phyloP scores from a whole-genome alignment of 2,113 vertebrate genomes.

The Hippocampus guttulatus region DNA sequence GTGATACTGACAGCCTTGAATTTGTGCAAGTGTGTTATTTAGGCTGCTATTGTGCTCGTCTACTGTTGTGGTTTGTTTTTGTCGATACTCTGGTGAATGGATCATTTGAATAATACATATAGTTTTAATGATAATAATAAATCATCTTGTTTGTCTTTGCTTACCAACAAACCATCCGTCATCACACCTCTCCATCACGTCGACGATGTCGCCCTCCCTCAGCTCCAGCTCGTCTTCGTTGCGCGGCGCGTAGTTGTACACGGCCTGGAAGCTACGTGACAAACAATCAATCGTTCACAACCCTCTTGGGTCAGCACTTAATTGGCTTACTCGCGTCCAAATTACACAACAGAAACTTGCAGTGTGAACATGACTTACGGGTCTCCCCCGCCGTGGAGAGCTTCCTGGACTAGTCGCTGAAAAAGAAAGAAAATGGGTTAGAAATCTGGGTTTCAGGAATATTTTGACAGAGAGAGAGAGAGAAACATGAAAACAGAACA shows the following conservation, averaged over 20 bases:
- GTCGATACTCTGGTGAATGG: too few species aligned
- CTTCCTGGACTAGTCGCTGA: constrained; percentile 88
- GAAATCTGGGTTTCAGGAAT: neutral
- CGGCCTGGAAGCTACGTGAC: constrained; percentile 85
- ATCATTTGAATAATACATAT: too few species aligned
- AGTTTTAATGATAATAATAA: neutral
- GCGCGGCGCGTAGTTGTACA: constrained; percentile 95
- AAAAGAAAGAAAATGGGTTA: constrained; percentile 40
- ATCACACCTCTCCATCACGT: constrained; percentile 97
- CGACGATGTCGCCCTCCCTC: constrained; percentile 90
- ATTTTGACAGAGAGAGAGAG: too few species aligned
- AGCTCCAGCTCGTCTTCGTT: constrained; percentile 98
- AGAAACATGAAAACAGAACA: neutral
- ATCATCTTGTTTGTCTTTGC: neutral
- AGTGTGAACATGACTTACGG: constrained; percentile 80
- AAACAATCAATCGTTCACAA: neutral
- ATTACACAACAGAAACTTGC: neutral
- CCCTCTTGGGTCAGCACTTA: neutral
- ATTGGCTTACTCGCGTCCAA: neutral
- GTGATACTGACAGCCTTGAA: too few species aligned
- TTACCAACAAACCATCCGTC: constrained; percentile 99
- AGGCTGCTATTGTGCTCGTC: neutral
- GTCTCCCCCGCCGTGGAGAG: constrained; percentile 87
- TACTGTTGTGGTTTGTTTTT: too few species aligned
- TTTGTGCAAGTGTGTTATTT: neutral